Conservation (phyloP, 2,113 vertebrate species). For the Physeter macrocephalus region DNA sequence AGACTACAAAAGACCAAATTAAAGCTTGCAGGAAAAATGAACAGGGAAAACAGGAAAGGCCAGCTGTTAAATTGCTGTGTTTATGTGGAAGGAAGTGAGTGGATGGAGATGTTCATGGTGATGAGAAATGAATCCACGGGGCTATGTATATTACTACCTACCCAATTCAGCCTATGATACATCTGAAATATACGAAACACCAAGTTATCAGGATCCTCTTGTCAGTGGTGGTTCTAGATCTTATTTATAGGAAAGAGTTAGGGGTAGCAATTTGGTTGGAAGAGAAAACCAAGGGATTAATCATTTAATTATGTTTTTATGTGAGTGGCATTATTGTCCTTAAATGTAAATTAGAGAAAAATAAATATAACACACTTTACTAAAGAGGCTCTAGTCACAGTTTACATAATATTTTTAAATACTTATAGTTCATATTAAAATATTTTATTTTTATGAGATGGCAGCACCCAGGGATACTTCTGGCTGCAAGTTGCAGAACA, state of each 20-base stretch:
- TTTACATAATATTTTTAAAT: background rate
- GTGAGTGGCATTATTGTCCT: background rate
- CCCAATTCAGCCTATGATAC: background rate
- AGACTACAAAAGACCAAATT: background rate
- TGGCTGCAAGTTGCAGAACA: background rate
- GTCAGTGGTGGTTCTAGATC: background rate
- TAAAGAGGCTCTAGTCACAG: background rate
- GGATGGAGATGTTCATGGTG: background rate
- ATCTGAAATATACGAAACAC: background rate
- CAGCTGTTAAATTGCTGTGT: background rate
- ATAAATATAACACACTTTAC: background rate
- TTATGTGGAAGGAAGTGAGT: background rate
- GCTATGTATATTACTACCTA: background rate
- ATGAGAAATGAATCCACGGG: background rate
- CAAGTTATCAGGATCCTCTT: background rate
- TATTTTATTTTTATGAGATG: background rate
- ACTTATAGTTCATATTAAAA: background rate
- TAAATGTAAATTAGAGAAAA: background rate
- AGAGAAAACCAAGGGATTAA: background rate
- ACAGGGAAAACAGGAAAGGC: background rate
- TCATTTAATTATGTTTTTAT: background rate
- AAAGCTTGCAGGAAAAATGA: background rate
- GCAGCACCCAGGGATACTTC: background rate
- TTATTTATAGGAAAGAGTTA: background rate
- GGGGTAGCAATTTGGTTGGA: background rate